phyloP scores from a whole-genome alignment of 2,113 vertebrate genomes.

The Leptodactylus fuscus region DNA sequence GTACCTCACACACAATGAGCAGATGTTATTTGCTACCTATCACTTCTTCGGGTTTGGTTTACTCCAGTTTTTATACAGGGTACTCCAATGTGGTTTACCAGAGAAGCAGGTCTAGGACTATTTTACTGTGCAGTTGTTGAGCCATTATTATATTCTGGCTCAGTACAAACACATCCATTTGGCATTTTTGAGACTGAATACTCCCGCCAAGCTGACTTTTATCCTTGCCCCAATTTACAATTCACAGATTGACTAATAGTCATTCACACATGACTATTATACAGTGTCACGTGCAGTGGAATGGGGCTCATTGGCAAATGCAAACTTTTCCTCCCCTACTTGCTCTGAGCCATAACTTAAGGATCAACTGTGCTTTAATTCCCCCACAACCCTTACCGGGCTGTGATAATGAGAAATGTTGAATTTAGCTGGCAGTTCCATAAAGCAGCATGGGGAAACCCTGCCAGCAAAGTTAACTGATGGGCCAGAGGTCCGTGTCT shows the following conservation, averaged over 20 bases:
- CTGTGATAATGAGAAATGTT: constrained; percentile 44
- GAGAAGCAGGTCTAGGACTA: not conserved
- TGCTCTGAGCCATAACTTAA: not conserved
- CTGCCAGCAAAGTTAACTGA: constrained; percentile 56
- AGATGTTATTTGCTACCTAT: not conserved
- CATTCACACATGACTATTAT: not conserved
- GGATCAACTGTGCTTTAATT: constrained; percentile 12
- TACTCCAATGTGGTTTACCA: not conserved
- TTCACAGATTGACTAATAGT: not conserved
- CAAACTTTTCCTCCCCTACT: not conserved
- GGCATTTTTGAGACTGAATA: not conserved
- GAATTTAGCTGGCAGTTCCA: constrained; percentile 37
- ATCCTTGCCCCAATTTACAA: not conserved
- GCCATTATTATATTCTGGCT: not conserved
- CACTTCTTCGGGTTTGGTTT: not conserved
- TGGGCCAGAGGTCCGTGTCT: constrained; percentile 56
- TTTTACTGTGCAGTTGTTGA: not conserved
- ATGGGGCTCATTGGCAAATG: not conserved
- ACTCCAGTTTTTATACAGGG: not conserved
- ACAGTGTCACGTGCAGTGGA: not conserved
- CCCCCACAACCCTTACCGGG: constrained; percentile 18
- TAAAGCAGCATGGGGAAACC: constrained; percentile 33
- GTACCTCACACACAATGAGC: not conserved
- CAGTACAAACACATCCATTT: not conserved
- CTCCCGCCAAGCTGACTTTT: not conserved